Conservation (phyloP, 37 sponge, comb jelly and placozoan genomes). For the Ephydatia muelleri region DNA sequence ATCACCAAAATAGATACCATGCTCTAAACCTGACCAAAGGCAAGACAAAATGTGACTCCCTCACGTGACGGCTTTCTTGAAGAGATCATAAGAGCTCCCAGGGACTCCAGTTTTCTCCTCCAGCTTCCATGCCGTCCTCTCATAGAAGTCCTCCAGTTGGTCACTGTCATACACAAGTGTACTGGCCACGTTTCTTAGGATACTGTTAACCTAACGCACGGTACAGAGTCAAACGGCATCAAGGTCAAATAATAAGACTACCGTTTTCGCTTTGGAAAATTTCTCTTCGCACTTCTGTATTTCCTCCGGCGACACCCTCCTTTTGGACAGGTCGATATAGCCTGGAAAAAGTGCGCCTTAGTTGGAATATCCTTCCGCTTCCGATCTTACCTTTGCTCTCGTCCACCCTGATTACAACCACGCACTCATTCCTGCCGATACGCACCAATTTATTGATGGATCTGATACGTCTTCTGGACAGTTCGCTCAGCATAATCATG, state of each 20-base stretch:
- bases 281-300: slow-evolving; percentile 94
- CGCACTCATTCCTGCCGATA: slow-evolving; percentile 97
- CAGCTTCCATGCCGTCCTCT: slow-evolving; percentile 90
- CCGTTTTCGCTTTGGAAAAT: slow-evolving; percentile 93
- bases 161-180: slow-evolving; percentile 86
- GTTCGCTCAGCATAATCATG: slow-evolving; percentile 97
- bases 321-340: slow-evolving; percentile 97
- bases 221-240: not conserved
- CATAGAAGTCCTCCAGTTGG: slow-evolving; percentile 90
- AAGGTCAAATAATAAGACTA: slow-evolving; percentile 7
- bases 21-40: too few relatives aligned
- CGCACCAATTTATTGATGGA: slow-evolving; percentile 96
- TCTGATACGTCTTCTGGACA: slow-evolving; percentile 90
- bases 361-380: not conserved
- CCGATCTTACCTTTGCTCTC: slow-evolving; percentile 80
- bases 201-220: slow-evolving; percentile 80
- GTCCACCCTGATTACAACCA: slow-evolving; percentile 97
- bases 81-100: slow-evolving; percentile 87
- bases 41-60: not conserved
- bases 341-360: slow-evolving; percentile 52
- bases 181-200: slow-evolving; percentile 88
- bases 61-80: slow-evolving; percentile 90
- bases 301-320: slow-evolving; percentile 95
- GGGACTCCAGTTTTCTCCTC: slow-evolving; percentile 79
- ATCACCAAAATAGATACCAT: too few relatives aligned